phyloP scores from a whole-genome alignment of 2,888 invertebrate species.

The Spodoptera exigua region DNA sequence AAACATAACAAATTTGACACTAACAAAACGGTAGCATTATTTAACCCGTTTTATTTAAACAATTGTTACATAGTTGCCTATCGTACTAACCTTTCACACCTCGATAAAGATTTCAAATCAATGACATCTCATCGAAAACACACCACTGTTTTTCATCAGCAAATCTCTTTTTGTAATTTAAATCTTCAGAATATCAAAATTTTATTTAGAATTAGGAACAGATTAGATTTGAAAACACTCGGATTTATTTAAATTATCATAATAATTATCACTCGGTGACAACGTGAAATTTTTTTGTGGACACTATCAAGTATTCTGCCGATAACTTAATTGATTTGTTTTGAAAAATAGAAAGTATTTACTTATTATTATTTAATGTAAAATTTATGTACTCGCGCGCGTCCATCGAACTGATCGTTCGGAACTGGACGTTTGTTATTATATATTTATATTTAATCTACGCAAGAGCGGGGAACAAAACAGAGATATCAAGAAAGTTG shows the following conservation, averaged over 20 bases:
- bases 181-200: conserved; percentile 5
- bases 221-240: conserved; percentile 31
- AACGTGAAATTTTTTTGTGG: conserved; percentile 13
- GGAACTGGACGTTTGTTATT: conserved; percentile 37
- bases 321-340: too few relatives aligned
- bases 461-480: conserved; percentile 10
- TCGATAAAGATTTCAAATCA: conserved; percentile 54
- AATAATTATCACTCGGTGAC: conserved; percentile 18
- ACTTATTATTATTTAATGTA: conserved; percentile 11
- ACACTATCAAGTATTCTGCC: conserved; percentile 25
- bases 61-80: conserved; percentile 35
- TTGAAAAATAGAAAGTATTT: conserved; percentile 9
- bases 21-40: conserved; percentile 4
- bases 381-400: conserved; percentile 33
- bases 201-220: conserved; percentile 33
- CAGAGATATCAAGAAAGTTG: conserved; percentile 25
- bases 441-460: conserved; percentile 37
- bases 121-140: conserved; percentile 33
- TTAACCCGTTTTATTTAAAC: conserved; percentile 12
- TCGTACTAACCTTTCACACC: conserved; percentile 65
- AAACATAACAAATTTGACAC: conserved; percentile 16
- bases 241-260: conserved; percentile 18
- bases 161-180: conserved; percentile 7
- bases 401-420: conserved; percentile 31
- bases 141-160: conserved; percentile 11